phyloP scores from a whole-genome alignment of 1,140 invertebrate genomes.

The Ditylenchus dipsaci region DNA sequence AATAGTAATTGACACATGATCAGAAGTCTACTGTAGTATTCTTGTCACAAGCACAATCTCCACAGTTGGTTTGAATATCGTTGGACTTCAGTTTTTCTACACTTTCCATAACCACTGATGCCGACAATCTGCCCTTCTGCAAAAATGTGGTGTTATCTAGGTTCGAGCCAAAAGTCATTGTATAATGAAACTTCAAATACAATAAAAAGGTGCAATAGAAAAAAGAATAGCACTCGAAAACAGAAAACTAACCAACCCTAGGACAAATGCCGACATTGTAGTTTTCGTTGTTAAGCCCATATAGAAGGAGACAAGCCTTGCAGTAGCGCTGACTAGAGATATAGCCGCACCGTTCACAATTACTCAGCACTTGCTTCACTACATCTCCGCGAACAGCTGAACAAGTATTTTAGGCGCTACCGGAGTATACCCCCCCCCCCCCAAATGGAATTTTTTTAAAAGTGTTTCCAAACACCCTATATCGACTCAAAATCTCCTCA shows the following conservation, averaged over 20 bases:
- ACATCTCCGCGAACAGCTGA: constrained; percentile 12
- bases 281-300: constrained; percentile 71
- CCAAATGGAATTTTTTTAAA: no score
- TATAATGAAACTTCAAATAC: no score
- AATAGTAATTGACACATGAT: no score
- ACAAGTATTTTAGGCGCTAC: no score
- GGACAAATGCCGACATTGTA: constrained; percentile 21
- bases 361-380: constrained; percentile 16
- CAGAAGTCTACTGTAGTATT: not conserved
- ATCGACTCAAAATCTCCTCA: no score
- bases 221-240: no score
- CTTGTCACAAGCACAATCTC: constrained; percentile 1
- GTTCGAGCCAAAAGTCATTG: no score
- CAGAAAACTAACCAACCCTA: not conserved
- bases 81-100: not conserved
- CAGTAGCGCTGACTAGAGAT: constrained; percentile 91
- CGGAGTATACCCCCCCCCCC: no score
- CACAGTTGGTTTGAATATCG: not conserved
- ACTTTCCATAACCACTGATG: not conserved
- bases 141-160: no score
- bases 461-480: no score
- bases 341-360: constrained; percentile 81
- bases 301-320: constrained; percentile 89
- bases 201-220: not conserved
- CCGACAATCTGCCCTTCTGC: not conserved